Evolutionary conservation across 2,888 invertebrate species (phyloP), one percentile per base, ranked within the genome.

Genomic region (Boloria selene): DNA sequence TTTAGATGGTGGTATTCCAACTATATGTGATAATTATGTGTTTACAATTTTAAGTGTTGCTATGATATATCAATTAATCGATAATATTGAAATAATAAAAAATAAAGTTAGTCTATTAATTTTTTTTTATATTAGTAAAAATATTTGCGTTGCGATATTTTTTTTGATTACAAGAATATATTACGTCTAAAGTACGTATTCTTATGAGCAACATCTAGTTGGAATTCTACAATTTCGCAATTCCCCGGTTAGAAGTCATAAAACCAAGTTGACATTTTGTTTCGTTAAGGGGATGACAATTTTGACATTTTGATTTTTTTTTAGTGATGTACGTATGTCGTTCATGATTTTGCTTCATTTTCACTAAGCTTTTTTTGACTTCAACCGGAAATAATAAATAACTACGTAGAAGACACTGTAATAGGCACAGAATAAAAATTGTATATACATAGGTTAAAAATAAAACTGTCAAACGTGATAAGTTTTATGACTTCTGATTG

Each of bases 401-500:
- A 38, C 31, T 38, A 38, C 31, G 31, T 38, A 38, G 31, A 22
- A n/a, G 16, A 49, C 26, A 47, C n/a, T 4, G 44, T 13, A 44
- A 22, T 53, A 18, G 17, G 17, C 31, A 50, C 31, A 38, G 31
- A 38, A 10, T 10, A 38, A 7, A 42, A 18, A 18, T 44, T 47
- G n/a, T 61, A 31, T 22, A 22, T 22, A 22, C 22, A 22, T 22
- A 22, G 50, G 54, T 26, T 26, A 47, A 42, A 42, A 17, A 17
- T 55, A 18, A 49, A 31, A 61, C 31, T 51, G 47, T 44, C 42
- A 67, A 63, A 68, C 31, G 31, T 38, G 31, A 38, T 38, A 38
- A 38, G 70, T 74, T 74, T 73, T 74, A 73, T 74, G 74, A 73
- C 74, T 74, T 74, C 74, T 74, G 68, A 74, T 73, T 68, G 68